A percentile compares a stretch with the other conserved stretches of the same genome.
These are phyloP conservation scores for Eudemis profundana DNA, from an alignment of 2,888 invertebrate genomes.

Conservation along the genomic window DNA sequence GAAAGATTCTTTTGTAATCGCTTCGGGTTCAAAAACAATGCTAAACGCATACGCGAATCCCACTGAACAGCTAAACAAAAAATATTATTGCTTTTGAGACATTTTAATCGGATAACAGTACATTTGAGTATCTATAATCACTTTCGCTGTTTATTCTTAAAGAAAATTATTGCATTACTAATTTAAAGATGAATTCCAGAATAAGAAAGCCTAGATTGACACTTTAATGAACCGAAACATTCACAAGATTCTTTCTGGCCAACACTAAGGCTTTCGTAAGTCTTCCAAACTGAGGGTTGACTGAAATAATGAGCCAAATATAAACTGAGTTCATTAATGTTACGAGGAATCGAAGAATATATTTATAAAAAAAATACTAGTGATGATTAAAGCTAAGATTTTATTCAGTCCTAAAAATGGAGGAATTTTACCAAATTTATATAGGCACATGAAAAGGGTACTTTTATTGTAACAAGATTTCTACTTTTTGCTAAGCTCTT, in stretches of 20 bases:
- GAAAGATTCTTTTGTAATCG: slow-evolving; percentile 10
- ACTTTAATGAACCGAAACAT: not conserved
- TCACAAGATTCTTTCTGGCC: slow-evolving; percentile 19
- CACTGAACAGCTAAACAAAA: no score
- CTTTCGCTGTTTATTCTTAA: no score
- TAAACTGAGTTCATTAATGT: slow-evolving; percentile 69
- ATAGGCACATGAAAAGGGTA: slow-evolving; percentile 67
- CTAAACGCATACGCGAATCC: no score
- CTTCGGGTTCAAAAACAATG: not conserved
- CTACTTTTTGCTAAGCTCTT: slow-evolving; percentile 64
- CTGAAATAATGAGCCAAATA: slow-evolving; percentile 73
- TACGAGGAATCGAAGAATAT: slow-evolving; percentile 61
- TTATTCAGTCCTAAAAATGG: slow-evolving; percentile 47
- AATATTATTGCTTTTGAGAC: no score
- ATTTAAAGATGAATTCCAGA: no score
- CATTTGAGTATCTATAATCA: no score
- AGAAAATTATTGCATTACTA: no score
- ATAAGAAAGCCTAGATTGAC: no score
- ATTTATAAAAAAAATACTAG: slow-evolving; percentile 53
- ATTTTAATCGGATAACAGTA: no score
- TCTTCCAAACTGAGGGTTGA: slow-evolving; percentile 80
- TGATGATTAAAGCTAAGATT: slow-evolving; percentile 46
- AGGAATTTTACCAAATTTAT: slow-evolving; percentile 62
- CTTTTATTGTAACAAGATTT: slow-evolving; percentile 60
- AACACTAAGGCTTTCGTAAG: slow-evolving; percentile 60